phyloP scores from a whole-genome alignment of 2,113 vertebrate species.

The Hepsetus odoe region DNA sequence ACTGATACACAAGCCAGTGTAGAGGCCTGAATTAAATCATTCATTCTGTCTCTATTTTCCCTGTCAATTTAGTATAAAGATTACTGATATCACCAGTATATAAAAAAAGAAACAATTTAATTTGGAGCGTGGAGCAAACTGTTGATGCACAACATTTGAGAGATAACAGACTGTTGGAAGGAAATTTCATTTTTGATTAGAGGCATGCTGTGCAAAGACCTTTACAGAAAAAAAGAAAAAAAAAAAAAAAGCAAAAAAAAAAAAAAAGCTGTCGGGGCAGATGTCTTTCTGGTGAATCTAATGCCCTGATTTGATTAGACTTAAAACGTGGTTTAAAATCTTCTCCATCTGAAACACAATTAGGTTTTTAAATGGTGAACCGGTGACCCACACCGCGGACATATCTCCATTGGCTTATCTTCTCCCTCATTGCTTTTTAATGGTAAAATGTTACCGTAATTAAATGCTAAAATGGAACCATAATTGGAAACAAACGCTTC shows the following conservation, averaged over 20 bases:
- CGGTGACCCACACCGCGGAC: conserved; percentile 62
- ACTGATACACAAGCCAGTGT: conserved; percentile 41
- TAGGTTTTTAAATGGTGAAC: conserved; percentile 68
- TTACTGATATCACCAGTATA: conserved; percentile 60
- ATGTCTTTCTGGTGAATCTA: conserved; percentile 69
- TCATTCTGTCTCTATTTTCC: conserved; percentile 52
- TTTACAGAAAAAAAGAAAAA: conserved; percentile 28
- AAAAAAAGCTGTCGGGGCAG: conserved; percentile 61
- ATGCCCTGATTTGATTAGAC: conserved; percentile 73
- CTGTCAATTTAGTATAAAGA: conserved; percentile 36
- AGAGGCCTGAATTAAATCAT: conserved; percentile 48
- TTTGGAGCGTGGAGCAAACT: conserved; percentile 64
- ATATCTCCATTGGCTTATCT: conserved; percentile 64
- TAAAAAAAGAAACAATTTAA: conserved; percentile 66
- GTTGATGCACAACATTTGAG: conserved; percentile 63
- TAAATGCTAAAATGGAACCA: conserved; percentile 68
- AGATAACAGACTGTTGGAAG: conserved; percentile 67
- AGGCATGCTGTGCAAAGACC: conserved; percentile 65
- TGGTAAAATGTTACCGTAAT: conserved; percentile 70
- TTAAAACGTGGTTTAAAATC: conserved; percentile 71
- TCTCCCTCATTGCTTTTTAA: conserved; percentile 56
- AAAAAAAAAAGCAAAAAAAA: conserved; percentile 54
- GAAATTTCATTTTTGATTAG: conserved; percentile 73
- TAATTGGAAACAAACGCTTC: conserved; percentile 59
- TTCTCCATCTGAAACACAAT: conserved; percentile 64